Evolutionary conservation across 1,140 invertebrate genomes (phyloP).

Genomic region (Apis laboriosa): DNA sequence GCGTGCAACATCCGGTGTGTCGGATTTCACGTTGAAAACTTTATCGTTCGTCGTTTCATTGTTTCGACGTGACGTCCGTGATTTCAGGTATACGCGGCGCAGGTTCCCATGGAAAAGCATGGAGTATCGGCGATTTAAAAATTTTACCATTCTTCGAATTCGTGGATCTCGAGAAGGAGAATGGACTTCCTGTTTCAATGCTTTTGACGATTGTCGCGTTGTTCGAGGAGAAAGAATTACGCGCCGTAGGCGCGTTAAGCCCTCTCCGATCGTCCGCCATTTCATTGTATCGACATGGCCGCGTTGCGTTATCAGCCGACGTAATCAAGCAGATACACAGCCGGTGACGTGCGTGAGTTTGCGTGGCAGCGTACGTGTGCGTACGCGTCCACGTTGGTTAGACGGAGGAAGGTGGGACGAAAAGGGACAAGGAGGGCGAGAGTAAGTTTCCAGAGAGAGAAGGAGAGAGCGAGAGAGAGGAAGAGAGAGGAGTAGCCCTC

Average conservation of each 20-base stretch:
- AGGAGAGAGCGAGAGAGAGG: conserved; percentile 56
- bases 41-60: conserved; percentile 55
- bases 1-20: conserved; percentile 48
- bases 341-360: conserved; percentile 22
- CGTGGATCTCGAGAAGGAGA: not conserved
- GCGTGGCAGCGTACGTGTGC: not conserved
- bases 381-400: conserved; percentile 18
- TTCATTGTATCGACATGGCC: conserved; percentile 72
- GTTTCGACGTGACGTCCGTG: conserved; percentile 24
- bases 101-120: not conserved
- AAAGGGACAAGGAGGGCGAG: conserved; percentile 54
- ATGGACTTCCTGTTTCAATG: not conserved
- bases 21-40: conserved; percentile 47
- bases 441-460: conserved; percentile 54
- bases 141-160: not conserved
- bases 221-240: too few relatives aligned
- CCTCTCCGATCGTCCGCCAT: conserved; percentile 66
- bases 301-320: conserved; percentile 66
- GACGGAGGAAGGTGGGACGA: conserved; percentile 18
- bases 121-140: not conserved
- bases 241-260: not conserved
- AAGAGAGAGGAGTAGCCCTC: conserved; percentile 75
- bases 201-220: not conserved
- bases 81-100: not conserved
- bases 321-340: conserved; percentile 65